Evolutionary conservation across 2,797 vertebrate species (phyloP), one percentile per base, ranked within the genome.

Genomic region (Synanceia verrucosa): DNA sequence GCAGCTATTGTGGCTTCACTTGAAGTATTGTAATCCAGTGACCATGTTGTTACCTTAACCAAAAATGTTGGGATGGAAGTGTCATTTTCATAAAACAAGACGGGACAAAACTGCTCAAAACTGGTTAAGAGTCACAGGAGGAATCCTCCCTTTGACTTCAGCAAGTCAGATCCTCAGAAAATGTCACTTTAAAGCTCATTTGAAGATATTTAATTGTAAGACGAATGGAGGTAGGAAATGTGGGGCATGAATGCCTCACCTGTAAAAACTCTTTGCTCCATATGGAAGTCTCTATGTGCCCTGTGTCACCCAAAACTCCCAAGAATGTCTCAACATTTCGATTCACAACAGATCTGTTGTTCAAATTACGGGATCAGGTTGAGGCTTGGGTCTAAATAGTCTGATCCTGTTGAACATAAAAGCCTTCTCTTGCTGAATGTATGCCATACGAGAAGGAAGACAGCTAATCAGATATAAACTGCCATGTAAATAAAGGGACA

Each of bases 371-470:
- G 56, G 51, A 46, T 57, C 70, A 59, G 34, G 63, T 80, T 66
- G 48, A 81, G 73, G 78, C 74, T 85, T 81, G 61, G 28, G 66
- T 73, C 41, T 13, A 50, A 80, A 82, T 61, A 66, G 72, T 81
- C 74, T 86, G 76, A 84, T 80, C 81, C 80, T 76, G 79, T 83
- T 83, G 58, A 86, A 86, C 60, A 86, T 80, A 73, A 81, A 86
- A 63, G 82, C 85, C 89, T 91, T 92, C 89, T 93, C 87, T 84
- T 87, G 91, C 89, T 94, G 94, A 95, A 95, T 95, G 94, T 95
- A 94, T 84, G 93, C 90, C 91, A 89, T 89, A 86, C 14, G 88
- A 90, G 89, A 87, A 91, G 90, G 86, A 86, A 64, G 87, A 90
- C 83, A 91, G 91, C 91, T 86, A 93, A 93, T 90, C 90, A 92